Evolutionary conservation across 1,140 invertebrate genomes (phyloP), one percentile per base, ranked within the genome.

Genomic region (Cepaea nemoralis): DNA sequence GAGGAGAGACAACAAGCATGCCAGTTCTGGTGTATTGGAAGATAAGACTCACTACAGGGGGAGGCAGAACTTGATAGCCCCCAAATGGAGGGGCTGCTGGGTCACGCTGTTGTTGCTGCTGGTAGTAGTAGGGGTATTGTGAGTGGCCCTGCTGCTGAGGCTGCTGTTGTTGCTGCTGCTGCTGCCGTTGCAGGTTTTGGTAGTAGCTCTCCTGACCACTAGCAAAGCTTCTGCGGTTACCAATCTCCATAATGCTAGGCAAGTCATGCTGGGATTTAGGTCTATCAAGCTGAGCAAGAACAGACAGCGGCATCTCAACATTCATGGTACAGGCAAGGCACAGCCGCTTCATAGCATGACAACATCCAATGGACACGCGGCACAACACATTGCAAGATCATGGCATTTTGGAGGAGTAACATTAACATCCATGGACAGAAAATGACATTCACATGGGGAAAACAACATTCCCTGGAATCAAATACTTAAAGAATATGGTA

Each of bases 251-350:
- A 71, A 33, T 42, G 85, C 84, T 87, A 59, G 88, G 87, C 70
- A 90, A 76, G 82, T 90, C 86, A 80, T 89, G 87, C 84, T 88
- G 87, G 73, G 88, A 90, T 83, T 88, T 88, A 67, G 87, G 87
- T 55, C 88, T 73, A 31, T 81, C 82, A 80, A 63, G 80, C 66
- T 79, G 75, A 45, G 55, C 59, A 37, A 24, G 63, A 63, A 76
- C 14, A 33, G 76, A 50, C 31, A 70, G 24, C 10, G 31, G n/a
- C n/a, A n/a, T n/a, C n/a, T n/a, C n/a, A n/a, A n/a, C n/a, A n/a
- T n/a, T n/a, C n/a, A n/a, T n/a, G n/a, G n/a, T n/a, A n/a, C n/a
- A n/a, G n/a, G n/a, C n/a, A n/a, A n/a, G n/a, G n/a, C n/a, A n/a
- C n/a, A n/a, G n/a, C n/a, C n/a, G n/a, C n/a, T n/a, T n/a, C n/a